Percentiles rank a stretch among this genome's conserved stretches.
Conservation (phyloP, 2,113 vertebrate genomes). For the Machaerirhynchus nigripectus region DNA sequence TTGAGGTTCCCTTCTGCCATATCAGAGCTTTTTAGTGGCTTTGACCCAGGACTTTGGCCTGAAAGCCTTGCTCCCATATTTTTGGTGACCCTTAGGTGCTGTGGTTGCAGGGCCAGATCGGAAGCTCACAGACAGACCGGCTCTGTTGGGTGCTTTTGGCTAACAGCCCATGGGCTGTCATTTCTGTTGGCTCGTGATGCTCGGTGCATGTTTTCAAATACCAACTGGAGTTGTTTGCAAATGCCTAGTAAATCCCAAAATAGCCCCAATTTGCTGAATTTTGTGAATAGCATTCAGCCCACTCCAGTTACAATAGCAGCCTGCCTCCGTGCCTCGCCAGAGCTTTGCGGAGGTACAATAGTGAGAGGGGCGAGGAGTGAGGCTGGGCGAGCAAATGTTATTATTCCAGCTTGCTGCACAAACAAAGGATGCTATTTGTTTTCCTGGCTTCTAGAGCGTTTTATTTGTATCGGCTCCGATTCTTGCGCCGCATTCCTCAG, state of each 20-base stretch:
- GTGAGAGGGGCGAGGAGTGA: slow-evolving; percentile 7
- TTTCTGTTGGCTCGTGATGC: slow-evolving; percentile 29
- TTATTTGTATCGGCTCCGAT: background rate
- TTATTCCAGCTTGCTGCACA: slow-evolving; percentile 67
- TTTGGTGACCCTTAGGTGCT: background rate
- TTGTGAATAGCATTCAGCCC: slow-evolving; percentile 56
- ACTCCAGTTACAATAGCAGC: slow-evolving; percentile 54
- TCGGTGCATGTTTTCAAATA: slow-evolving; percentile 58
- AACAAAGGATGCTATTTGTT: slow-evolving; percentile 56
- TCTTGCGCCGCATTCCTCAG: background rate
- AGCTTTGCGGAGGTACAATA: slow-evolving; percentile 16
- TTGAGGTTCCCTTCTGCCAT: background rate
- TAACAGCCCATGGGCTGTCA: background rate
- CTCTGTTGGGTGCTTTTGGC: background rate
- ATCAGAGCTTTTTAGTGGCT: background rate
- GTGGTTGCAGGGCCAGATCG: fast-evolving
- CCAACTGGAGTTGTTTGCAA: slow-evolving; percentile 65
- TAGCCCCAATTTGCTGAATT: slow-evolving; percentile 59
- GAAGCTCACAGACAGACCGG: background rate
- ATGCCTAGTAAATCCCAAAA: slow-evolving; percentile 67
- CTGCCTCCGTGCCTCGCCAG: slow-evolving; percentile 6
- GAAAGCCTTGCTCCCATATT: background rate
- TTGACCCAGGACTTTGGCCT: background rate
- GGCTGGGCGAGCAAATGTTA: slow-evolving; percentile 50
- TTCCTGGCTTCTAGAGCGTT: slow-evolving; percentile 27